phyloP scores from a whole-genome alignment of 2,888 invertebrate genomes.

The Orthosia gothica region DNA sequence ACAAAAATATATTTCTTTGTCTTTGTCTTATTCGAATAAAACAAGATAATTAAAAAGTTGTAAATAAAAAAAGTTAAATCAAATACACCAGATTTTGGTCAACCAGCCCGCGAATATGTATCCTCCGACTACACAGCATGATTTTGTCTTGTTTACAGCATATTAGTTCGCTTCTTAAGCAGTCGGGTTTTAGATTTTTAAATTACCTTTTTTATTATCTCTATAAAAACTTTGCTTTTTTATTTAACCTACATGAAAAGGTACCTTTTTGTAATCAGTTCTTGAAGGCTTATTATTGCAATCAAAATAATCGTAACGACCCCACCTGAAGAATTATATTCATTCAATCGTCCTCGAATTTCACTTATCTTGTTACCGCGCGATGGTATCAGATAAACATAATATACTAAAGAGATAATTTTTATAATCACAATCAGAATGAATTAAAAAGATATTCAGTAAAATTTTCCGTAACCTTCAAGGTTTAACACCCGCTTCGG shows the following conservation, averaged over 20 bases:
- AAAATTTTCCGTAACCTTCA: conserved; percentile 12
- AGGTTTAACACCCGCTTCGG: conserved; percentile 13
- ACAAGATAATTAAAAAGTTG: too few relatives aligned
- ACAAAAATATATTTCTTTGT: too few relatives aligned
- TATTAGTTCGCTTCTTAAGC: too few relatives aligned
- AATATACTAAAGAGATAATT: conserved; percentile 22
- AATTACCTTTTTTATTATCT: not conserved
- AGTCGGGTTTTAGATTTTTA: too few relatives aligned
- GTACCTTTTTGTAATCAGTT: conserved; percentile 4
- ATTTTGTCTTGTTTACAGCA: too few relatives aligned
- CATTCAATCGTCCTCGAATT: conserved; percentile 2
- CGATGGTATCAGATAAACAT: conserved; percentile 28
- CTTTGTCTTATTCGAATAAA: too few relatives aligned
- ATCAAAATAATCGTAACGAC: conserved; percentile 28
- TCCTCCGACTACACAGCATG: too few relatives aligned
- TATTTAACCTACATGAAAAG: not conserved
- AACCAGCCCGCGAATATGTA: too few relatives aligned
- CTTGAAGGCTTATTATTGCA: conserved; percentile 1
- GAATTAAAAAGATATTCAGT: conserved; percentile 16
- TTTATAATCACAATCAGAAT: conserved; percentile 33
- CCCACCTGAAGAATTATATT: conserved; percentile 49
- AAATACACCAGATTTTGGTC: too few relatives aligned
- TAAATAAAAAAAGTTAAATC: too few relatives aligned
- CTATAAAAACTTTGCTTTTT: not conserved
- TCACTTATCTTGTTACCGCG: conserved; percentile 42